Conservation (phyloP, 2,888 invertebrate genomes). For the Neoascia interrupta region DNA sequence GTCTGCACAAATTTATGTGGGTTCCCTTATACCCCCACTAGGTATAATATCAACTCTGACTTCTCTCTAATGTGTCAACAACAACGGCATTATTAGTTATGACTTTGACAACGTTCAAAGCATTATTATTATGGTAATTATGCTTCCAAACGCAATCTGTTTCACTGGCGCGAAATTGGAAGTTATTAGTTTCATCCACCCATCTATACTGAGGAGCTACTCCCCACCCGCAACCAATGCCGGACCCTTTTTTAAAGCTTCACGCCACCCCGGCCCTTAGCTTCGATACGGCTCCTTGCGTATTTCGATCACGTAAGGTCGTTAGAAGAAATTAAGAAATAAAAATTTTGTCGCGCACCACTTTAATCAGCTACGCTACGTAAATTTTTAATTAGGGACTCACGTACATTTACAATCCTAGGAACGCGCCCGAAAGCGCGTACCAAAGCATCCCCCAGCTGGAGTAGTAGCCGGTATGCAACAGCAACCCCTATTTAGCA, state of each 20-base stretch:
- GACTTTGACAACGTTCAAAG: conserved; percentile 47
- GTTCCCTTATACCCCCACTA: too few species aligned
- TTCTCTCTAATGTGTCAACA: conserved; percentile 37
- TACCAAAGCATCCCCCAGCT: conserved; percentile 39
- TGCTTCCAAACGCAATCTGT: conserved; percentile 59
- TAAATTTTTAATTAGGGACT: conserved; percentile 68
- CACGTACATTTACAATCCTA: conserved; percentile 33
- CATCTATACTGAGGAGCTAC: too few species aligned
- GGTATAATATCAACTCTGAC: too few species aligned
- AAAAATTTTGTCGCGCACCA: conserved; percentile 70
- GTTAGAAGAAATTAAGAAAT: conserved; percentile 70
- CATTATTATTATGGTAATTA: conserved; percentile 60
- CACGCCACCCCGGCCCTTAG: neutral
- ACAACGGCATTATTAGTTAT: conserved; percentile 51
- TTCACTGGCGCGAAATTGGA: conserved; percentile 62
- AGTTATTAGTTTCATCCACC: conserved; percentile 52
- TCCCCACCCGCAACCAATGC: neutral
- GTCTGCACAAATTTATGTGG: too few species aligned
- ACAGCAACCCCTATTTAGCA: conserved; percentile 59
- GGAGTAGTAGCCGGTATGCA: too few species aligned
- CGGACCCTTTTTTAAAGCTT: conserved; percentile 27
- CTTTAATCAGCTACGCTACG: conserved; percentile 69
- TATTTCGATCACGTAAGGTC: conserved; percentile 70
- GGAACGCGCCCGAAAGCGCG: conserved; percentile 12
- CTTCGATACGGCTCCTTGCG: conserved; percentile 50